Percentiles rank a stretch among this genome's conserved stretches.
phyloP scores from a whole-genome alignment of 2,888 invertebrate species.

The Antitype chi region DNA sequence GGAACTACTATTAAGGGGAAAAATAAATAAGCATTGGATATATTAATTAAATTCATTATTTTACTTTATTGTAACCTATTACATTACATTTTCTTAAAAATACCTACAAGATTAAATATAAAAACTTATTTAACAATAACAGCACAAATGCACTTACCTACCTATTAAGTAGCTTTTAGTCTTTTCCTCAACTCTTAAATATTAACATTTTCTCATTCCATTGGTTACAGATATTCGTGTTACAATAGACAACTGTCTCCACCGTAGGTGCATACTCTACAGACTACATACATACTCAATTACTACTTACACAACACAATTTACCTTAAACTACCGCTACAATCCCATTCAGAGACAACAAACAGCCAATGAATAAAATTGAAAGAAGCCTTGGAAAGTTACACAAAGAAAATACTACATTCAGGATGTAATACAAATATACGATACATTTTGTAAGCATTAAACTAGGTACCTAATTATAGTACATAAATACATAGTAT shows the following conservation, averaged over 20 bases:
- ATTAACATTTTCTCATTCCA: conserved; percentile 55
- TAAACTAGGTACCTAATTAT: conserved; percentile 3
- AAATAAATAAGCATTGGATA: conserved; percentile 29
- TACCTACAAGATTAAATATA: conserved; percentile 64
- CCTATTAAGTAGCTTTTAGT: conserved; percentile 73
- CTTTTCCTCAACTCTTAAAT: conserved; percentile 76
- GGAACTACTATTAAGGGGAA: background rate
- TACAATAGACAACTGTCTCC: conserved; percentile 18
- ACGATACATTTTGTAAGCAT: conserved; percentile 35
- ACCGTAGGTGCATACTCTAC: conserved; percentile 26
- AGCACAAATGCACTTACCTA: conserved; percentile 71
- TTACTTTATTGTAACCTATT: conserved; percentile 63
- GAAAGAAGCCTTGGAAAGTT: conserved; percentile 71
- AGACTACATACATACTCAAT: conserved; percentile 37
- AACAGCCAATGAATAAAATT: conserved; percentile 72
- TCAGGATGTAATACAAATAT: conserved; percentile 40
- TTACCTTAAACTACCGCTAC: conserved; percentile 60
- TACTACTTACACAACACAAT: conserved; percentile 43
- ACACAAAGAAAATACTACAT: conserved; percentile 55
- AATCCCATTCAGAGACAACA: conserved; percentile 66
- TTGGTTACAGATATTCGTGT: conserved; percentile 43
- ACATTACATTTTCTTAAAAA: conserved; percentile 44
- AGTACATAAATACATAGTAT: background rate
- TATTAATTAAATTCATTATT: conserved; percentile 59
- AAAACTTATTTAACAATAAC: conserved; percentile 75